Base-by-base conservation (phyloP, 2,113 vertebrate species). In the Procavia capensis region DNA sequence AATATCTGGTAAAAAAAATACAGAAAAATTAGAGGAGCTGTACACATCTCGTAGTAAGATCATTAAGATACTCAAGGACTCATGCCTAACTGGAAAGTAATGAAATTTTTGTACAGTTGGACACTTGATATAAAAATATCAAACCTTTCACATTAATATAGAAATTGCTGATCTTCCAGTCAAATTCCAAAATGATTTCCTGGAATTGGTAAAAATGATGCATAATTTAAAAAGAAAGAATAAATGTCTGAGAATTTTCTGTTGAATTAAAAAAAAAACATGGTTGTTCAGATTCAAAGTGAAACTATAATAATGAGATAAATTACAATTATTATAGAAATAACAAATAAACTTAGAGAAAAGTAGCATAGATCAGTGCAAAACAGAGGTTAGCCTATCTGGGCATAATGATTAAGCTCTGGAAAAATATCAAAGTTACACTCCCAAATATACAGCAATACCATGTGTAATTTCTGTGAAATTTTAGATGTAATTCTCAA, bases 21-120 rank as follows among this genome's bases (percentile, higher is more conserved):
- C 9, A 85, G 17, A 72, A 59, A 41, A 81, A 24, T 0, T 36
- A 29, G 2, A 74, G 6, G 1, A 0, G 4, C 14, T n/a, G 0
- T 57, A n/a, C 1, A 88, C 0, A 54, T 4, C 34, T 72, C 47
- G 8, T 17, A 31, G n/a, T 47, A 66, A 66, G 31, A 54, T 47
- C 64, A 45, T 75, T 87, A 90, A 61, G 78, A 36, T 79, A 43
- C 45, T 20, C 47, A 84, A 24, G 7, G 7, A 54, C 59, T 54
- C 11, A 13, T 54, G 50, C 9, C 13, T 19, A 43, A 41, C 80
- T 31, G 5, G 57, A 0, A 89, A 4, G 4, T 2, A 54, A 75
- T 59, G 3, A 4, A 68, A 27, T 31, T 84, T 83, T 87, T 2
- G 2, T 27, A 24, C 2, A 24, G 79, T 92, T 75, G 3, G 92